These are phyloP conservation scores for Ditula angustiorana DNA, from an alignment of 2,888 invertebrate species.

Conservation along the genomic window DNA sequence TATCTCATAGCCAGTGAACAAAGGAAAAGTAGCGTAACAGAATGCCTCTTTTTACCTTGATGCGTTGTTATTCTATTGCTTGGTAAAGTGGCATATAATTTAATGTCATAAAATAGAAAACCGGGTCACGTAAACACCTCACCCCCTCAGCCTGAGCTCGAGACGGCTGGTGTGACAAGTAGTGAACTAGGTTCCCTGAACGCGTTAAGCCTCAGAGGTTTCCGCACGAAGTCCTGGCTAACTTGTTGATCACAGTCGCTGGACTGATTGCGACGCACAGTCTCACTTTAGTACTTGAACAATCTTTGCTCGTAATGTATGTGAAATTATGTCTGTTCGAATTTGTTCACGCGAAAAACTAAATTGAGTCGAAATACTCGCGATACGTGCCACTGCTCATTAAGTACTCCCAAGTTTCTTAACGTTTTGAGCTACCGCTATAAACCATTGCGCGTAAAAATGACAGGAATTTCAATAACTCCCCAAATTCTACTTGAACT, in stretches of 20 bases:
- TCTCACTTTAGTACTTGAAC: constrained; percentile 4
- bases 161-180: constrained; percentile 11
- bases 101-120: constrained; percentile 4
- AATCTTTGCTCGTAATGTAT: constrained; percentile 25
- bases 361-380: constrained; percentile 34
- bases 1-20: background rate
- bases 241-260: constrained; percentile 28
- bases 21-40: background rate
- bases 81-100: background rate
- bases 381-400: constrained; percentile 31
- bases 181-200: constrained; percentile 3
- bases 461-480: constrained; percentile 1
- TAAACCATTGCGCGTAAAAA: background rate
- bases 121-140: constrained; percentile 5
- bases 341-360: constrained; percentile 37
- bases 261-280: background rate
- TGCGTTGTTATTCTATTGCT: background rate
- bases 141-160: background rate
- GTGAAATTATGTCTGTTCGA: constrained; percentile 32
- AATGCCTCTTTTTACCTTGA: background rate
- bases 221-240: constrained; percentile 33
- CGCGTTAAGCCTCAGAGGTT: constrained; percentile 25
- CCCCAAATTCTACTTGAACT: constrained; percentile 21
- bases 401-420: constrained; percentile 5
- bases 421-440: background rate